These are phyloP conservation scores for Toxotes lorentzi DNA, from an alignment of 2,797 vertebrate species.

Conservation along the genomic window DNA sequence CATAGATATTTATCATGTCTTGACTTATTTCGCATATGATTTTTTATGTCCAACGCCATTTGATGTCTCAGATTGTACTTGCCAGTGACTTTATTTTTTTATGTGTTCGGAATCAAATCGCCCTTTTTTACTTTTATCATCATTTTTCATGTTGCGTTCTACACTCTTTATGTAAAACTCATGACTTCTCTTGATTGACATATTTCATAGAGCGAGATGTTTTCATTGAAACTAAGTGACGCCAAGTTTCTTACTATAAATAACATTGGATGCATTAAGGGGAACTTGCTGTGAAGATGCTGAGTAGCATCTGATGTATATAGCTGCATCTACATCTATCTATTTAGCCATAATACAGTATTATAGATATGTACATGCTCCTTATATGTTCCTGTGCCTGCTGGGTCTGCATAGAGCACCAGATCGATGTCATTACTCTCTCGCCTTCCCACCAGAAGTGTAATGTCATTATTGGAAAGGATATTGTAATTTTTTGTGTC, in stretches of 20 bases:
- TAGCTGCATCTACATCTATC: constrained; percentile 84
- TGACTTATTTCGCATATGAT: constrained; percentile 64
- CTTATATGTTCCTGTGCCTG: constrained; percentile 84
- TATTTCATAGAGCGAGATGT: constrained; percentile 64
- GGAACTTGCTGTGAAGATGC: constrained; percentile 82
- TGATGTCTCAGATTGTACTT: constrained; percentile 63
- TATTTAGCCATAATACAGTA: constrained; percentile 89
- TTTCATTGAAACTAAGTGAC: constrained; percentile 70
- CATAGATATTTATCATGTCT: constrained; percentile 68
- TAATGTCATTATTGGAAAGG: constrained; percentile 80
- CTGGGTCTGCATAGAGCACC: constrained; percentile 82
- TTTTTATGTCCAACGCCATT: constrained; percentile 60
- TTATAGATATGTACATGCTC: constrained; percentile 85
- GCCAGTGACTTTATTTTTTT: constrained; percentile 55
- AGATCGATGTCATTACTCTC: constrained; percentile 81
- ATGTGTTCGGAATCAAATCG: constrained; percentile 48
- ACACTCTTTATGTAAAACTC: constrained; percentile 44
- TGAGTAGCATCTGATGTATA: constrained; percentile 87
- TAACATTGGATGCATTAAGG: constrained; percentile 81
- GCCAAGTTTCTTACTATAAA: constrained; percentile 81
- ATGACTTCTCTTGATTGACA: constrained; percentile 58
- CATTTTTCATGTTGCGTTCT: constrained; percentile 57
- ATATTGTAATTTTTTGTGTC: constrained; percentile 81
- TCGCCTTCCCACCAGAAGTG: constrained; percentile 81
- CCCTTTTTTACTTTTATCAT: constrained; percentile 48